Evolutionary conservation across 1,140 invertebrate species (phyloP).

Genomic region (Bombus breviceps): DNA sequence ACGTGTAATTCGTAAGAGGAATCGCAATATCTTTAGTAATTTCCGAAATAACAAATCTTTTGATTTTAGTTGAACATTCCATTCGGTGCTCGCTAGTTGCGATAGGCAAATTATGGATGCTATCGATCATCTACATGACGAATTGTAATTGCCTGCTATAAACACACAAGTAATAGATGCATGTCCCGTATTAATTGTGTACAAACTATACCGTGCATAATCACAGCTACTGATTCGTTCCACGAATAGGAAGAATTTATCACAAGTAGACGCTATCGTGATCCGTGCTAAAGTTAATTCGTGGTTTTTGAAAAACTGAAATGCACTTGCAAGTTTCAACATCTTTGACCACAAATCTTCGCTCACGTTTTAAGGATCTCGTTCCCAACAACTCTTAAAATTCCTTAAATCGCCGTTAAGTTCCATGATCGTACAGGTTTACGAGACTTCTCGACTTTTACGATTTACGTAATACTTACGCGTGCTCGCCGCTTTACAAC

Average conservation of each 20-base stretch:
- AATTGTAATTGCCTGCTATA: no score
- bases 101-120: no score
- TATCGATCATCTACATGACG: no score
- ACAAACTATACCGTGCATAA: neutral
- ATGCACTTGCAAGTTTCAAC: no score
- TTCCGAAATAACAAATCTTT: neutral
- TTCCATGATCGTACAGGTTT: neutral
- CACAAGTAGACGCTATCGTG: neutral
- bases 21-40: neutral
- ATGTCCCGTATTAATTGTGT: no score
- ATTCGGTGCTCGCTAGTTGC: neutral
- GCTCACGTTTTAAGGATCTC: neutral
- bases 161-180: no score
- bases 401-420: neutral
- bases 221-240: neutral
- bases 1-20: neutral
- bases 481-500: neutral
- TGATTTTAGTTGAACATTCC: neutral
- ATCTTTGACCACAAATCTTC: neutral
- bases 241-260: neutral
- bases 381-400: neutral
- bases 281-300: neutral
- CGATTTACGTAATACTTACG: neutral
- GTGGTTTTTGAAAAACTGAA: no score
- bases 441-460: slow-evolving; percentile 16